Evolutionary conservation across 35 echinoderm and acorn worm species (phyloP).

Genomic region (Anneissia japonica): DNA sequence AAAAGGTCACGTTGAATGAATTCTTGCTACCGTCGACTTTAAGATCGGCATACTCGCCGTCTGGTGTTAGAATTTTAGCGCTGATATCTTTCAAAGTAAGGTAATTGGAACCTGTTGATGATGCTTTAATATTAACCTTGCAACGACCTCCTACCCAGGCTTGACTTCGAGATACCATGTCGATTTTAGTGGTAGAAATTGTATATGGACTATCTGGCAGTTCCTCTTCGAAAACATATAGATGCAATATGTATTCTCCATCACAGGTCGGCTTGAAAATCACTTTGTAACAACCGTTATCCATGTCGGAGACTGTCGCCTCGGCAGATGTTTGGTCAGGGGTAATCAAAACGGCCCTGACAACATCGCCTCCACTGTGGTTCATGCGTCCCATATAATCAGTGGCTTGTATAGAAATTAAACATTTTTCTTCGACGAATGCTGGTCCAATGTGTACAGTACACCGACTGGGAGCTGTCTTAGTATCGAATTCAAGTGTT

Average conservation of each 20-base stretch:
- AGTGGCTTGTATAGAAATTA: neutral
- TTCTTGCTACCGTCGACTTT: neutral
- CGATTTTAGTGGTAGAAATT: neutral
- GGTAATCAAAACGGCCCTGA: neutral
- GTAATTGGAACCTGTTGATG: neutral
- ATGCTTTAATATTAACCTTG: neutral
- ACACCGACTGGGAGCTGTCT: neutral
- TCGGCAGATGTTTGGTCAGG: neutral
- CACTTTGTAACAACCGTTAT: neutral
- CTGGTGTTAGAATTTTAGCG: neutral
- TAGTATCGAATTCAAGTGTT: neutral
- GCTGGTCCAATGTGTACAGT: neutral
- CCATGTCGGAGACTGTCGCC: neutral
- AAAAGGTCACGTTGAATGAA: neutral
- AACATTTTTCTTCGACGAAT: neutral
- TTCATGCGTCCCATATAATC: neutral
- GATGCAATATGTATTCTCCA: neutral
- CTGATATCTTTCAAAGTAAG: neutral
- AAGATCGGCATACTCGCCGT: neutral
- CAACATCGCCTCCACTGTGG: neutral
- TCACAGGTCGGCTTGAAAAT: neutral
- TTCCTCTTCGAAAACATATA: neutral
- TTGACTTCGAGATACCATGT: neutral
- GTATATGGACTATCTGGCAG: neutral
- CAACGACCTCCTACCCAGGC: neutral